A percentile compares a stretch with the other conserved stretches of the same genome.
Conservation (phyloP, 2,888 invertebrate species). For the Linnaemya vulpina region DNA sequence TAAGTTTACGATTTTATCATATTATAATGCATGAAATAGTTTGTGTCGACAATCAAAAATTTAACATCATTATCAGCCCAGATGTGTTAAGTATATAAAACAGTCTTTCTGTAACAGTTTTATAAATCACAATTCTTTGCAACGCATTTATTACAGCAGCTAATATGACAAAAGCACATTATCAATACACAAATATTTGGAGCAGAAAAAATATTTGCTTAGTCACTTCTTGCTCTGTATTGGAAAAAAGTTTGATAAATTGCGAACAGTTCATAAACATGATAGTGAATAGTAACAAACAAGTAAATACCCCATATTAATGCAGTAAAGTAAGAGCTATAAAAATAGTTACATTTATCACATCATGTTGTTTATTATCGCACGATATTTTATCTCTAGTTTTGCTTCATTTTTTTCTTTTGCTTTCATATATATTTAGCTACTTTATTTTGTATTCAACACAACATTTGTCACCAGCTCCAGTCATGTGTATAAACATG, state of each 20-base stretch:
- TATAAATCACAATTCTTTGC: background rate
- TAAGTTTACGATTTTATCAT: background rate
- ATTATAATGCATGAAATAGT: background rate
- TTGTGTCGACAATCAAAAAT: background rate
- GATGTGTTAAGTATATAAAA: constrained; percentile 5
- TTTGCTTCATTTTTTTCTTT: constrained; percentile 19
- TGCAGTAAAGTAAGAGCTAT: constrained; percentile 47
- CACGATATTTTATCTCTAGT: constrained; percentile 56
- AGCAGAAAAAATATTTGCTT: constrained; percentile 18
- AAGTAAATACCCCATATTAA: constrained; percentile 51
- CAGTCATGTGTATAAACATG: constrained; percentile 61
- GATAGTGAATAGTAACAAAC: constrained; percentile 31
- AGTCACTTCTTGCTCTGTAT: constrained; percentile 17
- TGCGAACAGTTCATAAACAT: constrained; percentile 43
- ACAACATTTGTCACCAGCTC: constrained; percentile 58
- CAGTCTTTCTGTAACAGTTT: constrained; percentile 7
- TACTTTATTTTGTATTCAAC: constrained; percentile 48
- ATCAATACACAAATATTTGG: background rate
- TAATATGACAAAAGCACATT: constrained; percentile 15
- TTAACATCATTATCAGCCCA: background rate
- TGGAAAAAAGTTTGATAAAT: constrained; percentile 30
- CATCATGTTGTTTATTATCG: constrained; percentile 56
- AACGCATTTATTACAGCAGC: background rate
- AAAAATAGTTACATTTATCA: constrained; percentile 62
- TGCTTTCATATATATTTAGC: background rate